Evolutionary conservation across 2,888 invertebrate genomes (phyloP).

Genomic region (Myopa tessellatipennis): DNA sequence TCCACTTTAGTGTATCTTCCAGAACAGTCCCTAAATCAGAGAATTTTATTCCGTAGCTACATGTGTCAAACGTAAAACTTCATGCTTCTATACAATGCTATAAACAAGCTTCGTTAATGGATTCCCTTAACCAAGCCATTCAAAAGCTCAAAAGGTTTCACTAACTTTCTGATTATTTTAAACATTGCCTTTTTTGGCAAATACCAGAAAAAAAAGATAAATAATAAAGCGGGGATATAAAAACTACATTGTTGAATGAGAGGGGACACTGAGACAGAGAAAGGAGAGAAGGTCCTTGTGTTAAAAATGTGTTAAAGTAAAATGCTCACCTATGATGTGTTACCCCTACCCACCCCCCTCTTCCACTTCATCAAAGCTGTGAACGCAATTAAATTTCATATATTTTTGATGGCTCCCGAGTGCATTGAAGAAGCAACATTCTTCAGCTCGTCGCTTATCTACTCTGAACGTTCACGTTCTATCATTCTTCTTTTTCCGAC

Average conservation of each 20-base stretch:
- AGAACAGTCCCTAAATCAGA: not conserved
- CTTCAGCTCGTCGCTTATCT: not conserved
- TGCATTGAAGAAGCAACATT: conserved; percentile 1
- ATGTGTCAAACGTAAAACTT: not conserved
- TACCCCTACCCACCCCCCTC: not conserved
- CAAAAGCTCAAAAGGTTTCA: not conserved
- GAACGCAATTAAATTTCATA: conserved; percentile 8
- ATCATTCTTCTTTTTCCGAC: conserved; percentile 1
- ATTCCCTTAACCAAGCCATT: not conserved
- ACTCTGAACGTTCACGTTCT: not conserved
- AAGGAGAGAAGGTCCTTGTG: not conserved
- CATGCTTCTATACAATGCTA: not conserved
- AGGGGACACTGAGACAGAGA: not conserved
- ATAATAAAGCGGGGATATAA: not conserved
- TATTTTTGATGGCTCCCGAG: conserved; percentile 15
- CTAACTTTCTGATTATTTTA: not conserved
- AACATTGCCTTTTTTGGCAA: not conserved
- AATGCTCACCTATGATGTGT: not conserved
- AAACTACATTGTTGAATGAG: not conserved
- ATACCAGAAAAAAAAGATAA: no score
- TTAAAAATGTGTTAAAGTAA: not conserved
- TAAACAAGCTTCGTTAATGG: not conserved
- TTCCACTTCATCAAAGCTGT: not conserved
- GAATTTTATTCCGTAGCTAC: not conserved
- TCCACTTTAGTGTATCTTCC: not conserved